Evolutionary conservation across 2,888 invertebrate species (phyloP), one percentile per base, ranked within the genome.

Genomic region (Coelopa pilipes): DNA sequence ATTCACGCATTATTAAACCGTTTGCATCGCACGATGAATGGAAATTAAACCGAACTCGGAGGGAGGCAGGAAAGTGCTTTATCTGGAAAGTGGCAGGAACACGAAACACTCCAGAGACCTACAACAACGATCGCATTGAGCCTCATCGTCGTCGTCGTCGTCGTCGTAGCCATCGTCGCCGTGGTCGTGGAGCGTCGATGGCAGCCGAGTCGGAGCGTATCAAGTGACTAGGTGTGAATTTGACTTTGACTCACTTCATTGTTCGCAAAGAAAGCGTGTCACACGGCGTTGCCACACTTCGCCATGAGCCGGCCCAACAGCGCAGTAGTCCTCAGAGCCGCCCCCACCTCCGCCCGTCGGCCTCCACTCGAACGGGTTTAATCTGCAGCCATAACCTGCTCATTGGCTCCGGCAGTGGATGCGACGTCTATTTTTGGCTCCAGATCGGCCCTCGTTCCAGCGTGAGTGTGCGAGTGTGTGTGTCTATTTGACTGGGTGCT

Each of bases 161-260:
- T n/a, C n/a, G n/a, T n/a, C n/a, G n/a, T 13, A 5, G 17, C 55
- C 55, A 55, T 17, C 57, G 17, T 57, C 57, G 4, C 17, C 19
- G 11, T 19, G 17, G n/a, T n/a, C n/a, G n/a, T n/a, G n/a, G 34
- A 34, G 34, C 34, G 34, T 34, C 34, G 34, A 34, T 19, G 17
- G 57, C 57, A 11, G 57, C 57, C 17, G 21, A 57, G 19, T 57
- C 17, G 21, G 7, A 57, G 57, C 19, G 4, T 19, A 57, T 57
- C 57, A 57, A 57, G 19, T 57, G 57, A 17, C 21, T 45, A 63
- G 63, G 63, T 63, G 63, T 63, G 45, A 63, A 63, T 63, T 45
- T 63, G 63, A 63, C 63, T 63, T 63, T 63, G 63, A 63, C 34
- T 34, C 34, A 34, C 34, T 63, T 63, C 63, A 63, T 63, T 63